These are phyloP conservation scores for Thyatira batis DNA, from an alignment of 2,888 invertebrate genomes.

Conservation along the genomic window DNA sequence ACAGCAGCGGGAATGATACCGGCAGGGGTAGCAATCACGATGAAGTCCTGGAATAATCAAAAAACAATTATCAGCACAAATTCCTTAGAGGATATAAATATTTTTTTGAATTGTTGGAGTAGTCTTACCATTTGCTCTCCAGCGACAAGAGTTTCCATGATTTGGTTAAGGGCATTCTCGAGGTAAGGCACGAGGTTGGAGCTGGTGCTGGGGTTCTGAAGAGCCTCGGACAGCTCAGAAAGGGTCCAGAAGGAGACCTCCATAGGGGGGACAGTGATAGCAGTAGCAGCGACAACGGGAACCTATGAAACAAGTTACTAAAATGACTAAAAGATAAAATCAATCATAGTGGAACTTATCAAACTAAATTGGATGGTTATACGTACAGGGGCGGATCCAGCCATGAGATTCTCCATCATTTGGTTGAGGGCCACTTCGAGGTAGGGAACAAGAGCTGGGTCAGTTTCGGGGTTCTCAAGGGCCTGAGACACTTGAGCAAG, in stretches of 20 bases:
- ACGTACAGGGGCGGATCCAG: slow-evolving; percentile 30
- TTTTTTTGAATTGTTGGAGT: background rate
- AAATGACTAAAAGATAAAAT: background rate
- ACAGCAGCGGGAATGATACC: slow-evolving; percentile 8
- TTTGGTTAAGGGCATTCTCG: slow-evolving; percentile 31
- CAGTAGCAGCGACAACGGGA: slow-evolving; percentile 18
- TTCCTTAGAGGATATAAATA: background rate
- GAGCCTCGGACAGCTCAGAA: slow-evolving; percentile 21
- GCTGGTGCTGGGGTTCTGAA: slow-evolving; percentile 24
- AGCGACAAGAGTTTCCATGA: slow-evolving; percentile 23
- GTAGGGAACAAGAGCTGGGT: slow-evolving; percentile 45
- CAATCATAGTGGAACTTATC: background rate
- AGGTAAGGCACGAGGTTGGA: slow-evolving; percentile 30
- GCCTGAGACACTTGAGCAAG: slow-evolving; percentile 45
- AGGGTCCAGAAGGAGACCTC: slow-evolving; percentile 39
- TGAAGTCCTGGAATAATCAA: background rate
- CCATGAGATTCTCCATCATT: slow-evolving; percentile 42
- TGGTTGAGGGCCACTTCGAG: slow-evolving; percentile 50
- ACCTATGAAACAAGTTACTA: slow-evolving; percentile 30
- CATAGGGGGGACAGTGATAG: slow-evolving; percentile 34
- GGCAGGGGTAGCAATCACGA: slow-evolving; percentile 21
- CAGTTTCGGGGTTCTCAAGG: slow-evolving; percentile 45
- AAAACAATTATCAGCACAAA: background rate
- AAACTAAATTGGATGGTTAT: background rate
- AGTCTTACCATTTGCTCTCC: slow-evolving; percentile 27